Evolutionary conservation across 1,140 invertebrate species (phyloP).

Genomic region (Aphidius ervi): DNA sequence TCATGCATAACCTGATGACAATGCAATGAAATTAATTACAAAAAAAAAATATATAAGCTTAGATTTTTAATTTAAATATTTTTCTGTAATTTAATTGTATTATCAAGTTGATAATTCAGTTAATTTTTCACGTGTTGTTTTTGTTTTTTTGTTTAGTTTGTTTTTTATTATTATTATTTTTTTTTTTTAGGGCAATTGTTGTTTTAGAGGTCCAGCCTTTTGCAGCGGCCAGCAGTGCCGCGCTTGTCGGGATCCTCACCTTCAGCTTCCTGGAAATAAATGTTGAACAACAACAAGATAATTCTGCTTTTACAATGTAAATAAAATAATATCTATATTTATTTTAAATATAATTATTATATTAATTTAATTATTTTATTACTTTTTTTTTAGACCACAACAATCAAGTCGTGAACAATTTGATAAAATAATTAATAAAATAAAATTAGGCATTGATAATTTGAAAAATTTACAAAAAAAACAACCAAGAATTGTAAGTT

Average conservation of each 20-base stretch:
- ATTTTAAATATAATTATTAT: background rate
- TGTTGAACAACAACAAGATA: constrained; percentile 32
- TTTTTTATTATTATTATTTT: background rate
- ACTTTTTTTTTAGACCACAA: constrained; percentile 32
- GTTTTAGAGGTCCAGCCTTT: constrained; percentile 43
- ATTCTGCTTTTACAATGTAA: constrained; percentile 29
- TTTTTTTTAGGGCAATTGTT: constrained; percentile 40
- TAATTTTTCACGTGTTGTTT: background rate
- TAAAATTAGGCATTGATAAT: constrained; percentile 30
- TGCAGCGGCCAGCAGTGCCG: constrained; percentile 49
- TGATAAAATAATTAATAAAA: constrained; percentile 36
- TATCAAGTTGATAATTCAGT: background rate
- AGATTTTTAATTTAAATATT: too few relatives aligned
- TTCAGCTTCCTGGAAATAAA: constrained; percentile 44
- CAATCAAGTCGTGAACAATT: constrained; percentile 32
- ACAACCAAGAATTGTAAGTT: constrained; percentile 44
- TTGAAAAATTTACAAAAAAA: constrained; percentile 38
- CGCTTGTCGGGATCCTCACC: constrained; percentile 40
- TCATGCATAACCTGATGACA: background rate
- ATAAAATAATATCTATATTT: constrained; percentile 19
- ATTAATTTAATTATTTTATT: constrained; percentile 5
- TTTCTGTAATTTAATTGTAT: background rate
- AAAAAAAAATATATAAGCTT: background rate
- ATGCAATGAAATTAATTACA: background rate
- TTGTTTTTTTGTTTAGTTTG: background rate